Evolutionary conservation across 2,113 vertebrate genomes (phyloP), one percentile per base, ranked within the genome.

Genomic region (Periophthalmodon schlosseri): DNA sequence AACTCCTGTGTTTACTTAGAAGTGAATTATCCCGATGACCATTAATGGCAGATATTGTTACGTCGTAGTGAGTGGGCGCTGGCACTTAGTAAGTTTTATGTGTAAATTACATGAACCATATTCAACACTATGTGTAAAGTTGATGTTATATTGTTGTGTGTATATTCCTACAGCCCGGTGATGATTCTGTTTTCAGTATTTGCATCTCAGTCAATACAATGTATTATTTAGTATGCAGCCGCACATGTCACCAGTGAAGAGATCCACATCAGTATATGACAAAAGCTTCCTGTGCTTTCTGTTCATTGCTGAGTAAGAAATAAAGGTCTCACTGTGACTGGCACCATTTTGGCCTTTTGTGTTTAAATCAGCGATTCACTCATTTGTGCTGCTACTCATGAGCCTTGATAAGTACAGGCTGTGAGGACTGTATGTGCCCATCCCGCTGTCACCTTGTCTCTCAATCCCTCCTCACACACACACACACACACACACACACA

Each of bases 361-460:
- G 67, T 76, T 68, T 68, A 70, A 15, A 66, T 77, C 67, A 75
- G 47, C 69, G 67, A 80, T 81, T 74, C 70, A 70, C 61, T 61
- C 67, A 60, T 73, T 67, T 36, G 18, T n/a, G 33, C 63, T 65
- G 34, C 34, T 44, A 10, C 34, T 44, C 50, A 15, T 56, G 68
- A 49, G 56, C 6, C 68, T 56, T 33, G 36, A 46, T 72, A 69
- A 72, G 70, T 18, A 56, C 71, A 65, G 21, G 61, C 70, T 67
- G 4, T 2, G 52, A 78, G 65, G 66, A 67, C 82, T 78, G 65
- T 16, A 50, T 69, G 68, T 77, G 76, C 69, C 61, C 73, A 81
- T 72, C 50, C 69, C 81, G 79, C 79, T 72, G 76, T 87, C 83
- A 87, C 73, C 82, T 87, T 83, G 76, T 83, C 87, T 76, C 63